Evolutionary conservation across 1,140 invertebrate genomes (phyloP).

Genomic region (Sinella curviseta): DNA sequence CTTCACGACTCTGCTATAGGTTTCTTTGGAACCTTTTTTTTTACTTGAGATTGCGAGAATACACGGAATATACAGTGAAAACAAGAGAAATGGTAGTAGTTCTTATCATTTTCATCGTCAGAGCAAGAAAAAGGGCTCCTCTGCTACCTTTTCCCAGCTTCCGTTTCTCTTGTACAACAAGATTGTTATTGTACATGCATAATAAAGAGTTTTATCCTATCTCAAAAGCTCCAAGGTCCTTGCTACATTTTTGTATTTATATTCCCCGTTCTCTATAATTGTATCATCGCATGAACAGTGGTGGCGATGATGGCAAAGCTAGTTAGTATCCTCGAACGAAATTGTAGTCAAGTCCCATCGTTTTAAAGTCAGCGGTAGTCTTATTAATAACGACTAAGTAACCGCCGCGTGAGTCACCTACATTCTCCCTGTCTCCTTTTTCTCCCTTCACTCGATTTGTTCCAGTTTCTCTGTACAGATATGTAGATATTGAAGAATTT

Average conservation of each 20-base stretch:
- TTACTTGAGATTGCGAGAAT: neutral
- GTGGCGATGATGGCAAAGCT: too few relatives aligned
- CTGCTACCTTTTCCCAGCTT: neutral
- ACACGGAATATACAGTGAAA: neutral
- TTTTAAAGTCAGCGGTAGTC: neutral
- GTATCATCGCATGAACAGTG: too few relatives aligned
- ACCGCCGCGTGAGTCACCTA: neutral
- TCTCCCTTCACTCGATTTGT: neutral
- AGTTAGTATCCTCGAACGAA: too few relatives aligned
- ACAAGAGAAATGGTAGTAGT: neutral
- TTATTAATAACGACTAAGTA: neutral
- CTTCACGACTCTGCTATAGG: too few relatives aligned
- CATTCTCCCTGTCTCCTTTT: too few relatives aligned
- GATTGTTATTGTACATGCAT: neutral
- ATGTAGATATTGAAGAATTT: too few relatives aligned
- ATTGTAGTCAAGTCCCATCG: too few relatives aligned
- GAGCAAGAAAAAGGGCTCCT: neutral
- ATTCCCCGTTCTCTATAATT: too few relatives aligned
- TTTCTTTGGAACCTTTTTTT: too few relatives aligned
- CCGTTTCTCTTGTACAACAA: neutral
- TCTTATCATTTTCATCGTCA: neutral
- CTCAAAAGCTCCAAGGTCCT: neutral
- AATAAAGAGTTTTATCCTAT: too few relatives aligned
- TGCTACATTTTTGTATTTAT: too few relatives aligned
- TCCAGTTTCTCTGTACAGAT: too few relatives aligned